Base-by-base conservation (phyloP, 2,888 invertebrate species). In the Malthinus flaveolus region DNA sequence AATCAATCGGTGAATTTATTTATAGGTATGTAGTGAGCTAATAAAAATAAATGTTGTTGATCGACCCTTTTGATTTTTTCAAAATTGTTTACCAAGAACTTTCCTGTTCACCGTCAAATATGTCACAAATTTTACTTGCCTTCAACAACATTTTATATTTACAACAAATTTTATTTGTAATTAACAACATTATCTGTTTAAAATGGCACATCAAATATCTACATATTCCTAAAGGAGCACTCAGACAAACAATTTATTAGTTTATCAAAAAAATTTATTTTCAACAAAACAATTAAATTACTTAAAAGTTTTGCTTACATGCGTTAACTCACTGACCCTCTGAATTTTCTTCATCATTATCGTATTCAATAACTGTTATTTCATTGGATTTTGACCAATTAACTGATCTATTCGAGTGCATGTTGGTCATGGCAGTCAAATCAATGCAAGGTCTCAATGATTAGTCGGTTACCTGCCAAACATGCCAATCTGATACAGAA, bases 251-350 rank as follows among this genome's bases (percentile, higher is more conserved):
- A 45, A 45, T 12, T 8, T 10, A 13, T 37, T 9, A 7, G 12
- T 12, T 9, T 37, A 37, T 8, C 12, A 8, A 37, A 37, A 36
- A 36, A 12, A 7, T 1, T 8, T 7, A 6, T 37, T 37, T 23
- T 33, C n/a, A 32, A 42, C 15, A 45, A n/a, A 7, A 46, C 8
- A 35, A 23, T 44, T 10, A n/a, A 7, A 12, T 36, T 44, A 44
- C 7, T 23, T 23, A 34, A 32, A 31, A 23, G 23, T 23, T 23
- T 50, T 51, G 56, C 56, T 56, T 56, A 56, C 56, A 47, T 56
- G 56, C 56, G 33, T 34, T 44, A 56, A 56, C 37, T 51, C 56
- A 56, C 56, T 51, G 51, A 56, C 56, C 56, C 32, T 56, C 56
- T 51, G 35, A 49, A 45, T 31, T 23, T 12, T 55, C 55, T n/a